phyloP scores from a whole-genome alignment of 2,888 invertebrate genomes.

The Epinotia nisella region DNA sequence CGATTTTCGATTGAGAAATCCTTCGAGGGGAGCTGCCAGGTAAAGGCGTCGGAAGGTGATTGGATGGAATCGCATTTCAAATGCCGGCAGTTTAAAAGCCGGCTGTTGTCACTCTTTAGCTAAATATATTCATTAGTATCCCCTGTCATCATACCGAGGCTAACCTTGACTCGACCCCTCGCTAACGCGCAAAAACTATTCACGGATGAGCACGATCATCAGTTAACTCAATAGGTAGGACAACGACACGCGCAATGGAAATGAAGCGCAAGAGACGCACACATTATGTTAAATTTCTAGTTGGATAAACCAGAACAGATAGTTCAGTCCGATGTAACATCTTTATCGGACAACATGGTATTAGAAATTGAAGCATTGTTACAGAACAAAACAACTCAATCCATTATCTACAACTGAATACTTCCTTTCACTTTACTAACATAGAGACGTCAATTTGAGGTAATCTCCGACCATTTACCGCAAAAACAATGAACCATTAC shows the following conservation, averaged over 20 bases:
- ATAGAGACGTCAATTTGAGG: conserved; percentile 71
- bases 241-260: neutral
- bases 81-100: conserved; percentile 13
- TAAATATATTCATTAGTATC: conserved; percentile 61
- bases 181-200: conserved; percentile 41
- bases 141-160: conserved; percentile 47
- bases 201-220: conserved; percentile 36
- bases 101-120: conserved; percentile 47
- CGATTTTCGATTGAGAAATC: conserved; percentile 64
- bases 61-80: conserved; percentile 31
- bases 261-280: conserved; percentile 5
- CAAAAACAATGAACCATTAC: conserved; percentile 77
- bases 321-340: conserved; percentile 8
- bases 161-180: conserved; percentile 50
- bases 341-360: conserved; percentile 34
- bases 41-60: conserved; percentile 49
- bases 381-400: conserved; percentile 63
- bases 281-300: conserved; percentile 12
- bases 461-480: conserved; percentile 71
- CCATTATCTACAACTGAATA: conserved; percentile 66
- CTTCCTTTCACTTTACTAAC: conserved; percentile 73
- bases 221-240: conserved; percentile 3
- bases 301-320: conserved; percentile 18
- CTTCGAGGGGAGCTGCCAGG: conserved; percentile 55
- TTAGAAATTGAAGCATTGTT: conserved; percentile 56